phyloP scores from a whole-genome alignment of 2,113 vertebrate species.

The Geothlypis trichas region DNA sequence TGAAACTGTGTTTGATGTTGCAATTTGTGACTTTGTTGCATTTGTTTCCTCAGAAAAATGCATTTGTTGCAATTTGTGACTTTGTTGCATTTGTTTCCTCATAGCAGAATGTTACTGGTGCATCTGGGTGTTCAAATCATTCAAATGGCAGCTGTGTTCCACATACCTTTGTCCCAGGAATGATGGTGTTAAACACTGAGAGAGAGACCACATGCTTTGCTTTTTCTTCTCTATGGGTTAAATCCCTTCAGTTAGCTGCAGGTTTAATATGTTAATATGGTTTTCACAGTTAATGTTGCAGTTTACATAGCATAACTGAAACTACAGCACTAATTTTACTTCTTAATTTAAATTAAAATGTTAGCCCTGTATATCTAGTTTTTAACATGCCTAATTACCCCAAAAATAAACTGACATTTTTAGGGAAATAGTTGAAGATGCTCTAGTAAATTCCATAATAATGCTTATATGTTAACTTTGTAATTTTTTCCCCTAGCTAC shows the following conservation, averaged over 20 bases:
- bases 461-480: not conserved
- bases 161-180: not conserved
- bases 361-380: not conserved
- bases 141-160: not conserved
- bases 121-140: not conserved
- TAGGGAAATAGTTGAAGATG: not conserved
- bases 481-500: not conserved
- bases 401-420: not conserved
- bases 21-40: not conserved
- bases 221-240: not conserved
- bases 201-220: not conserved
- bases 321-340: not conserved
- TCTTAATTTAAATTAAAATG: not conserved
- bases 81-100: not conserved
- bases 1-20: not conserved
- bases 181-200: not conserved
- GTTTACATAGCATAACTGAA: not conserved
- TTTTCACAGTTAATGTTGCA: not conserved
- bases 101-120: not conserved
- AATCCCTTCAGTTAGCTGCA: not conserved
- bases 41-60: not conserved
- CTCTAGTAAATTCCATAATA: not conserved
- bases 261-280: fast-evolving
- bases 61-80: not conserved
- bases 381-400: not conserved